phyloP scores from a whole-genome alignment of 2,797 vertebrate species.

The Amniataba percoides region DNA sequence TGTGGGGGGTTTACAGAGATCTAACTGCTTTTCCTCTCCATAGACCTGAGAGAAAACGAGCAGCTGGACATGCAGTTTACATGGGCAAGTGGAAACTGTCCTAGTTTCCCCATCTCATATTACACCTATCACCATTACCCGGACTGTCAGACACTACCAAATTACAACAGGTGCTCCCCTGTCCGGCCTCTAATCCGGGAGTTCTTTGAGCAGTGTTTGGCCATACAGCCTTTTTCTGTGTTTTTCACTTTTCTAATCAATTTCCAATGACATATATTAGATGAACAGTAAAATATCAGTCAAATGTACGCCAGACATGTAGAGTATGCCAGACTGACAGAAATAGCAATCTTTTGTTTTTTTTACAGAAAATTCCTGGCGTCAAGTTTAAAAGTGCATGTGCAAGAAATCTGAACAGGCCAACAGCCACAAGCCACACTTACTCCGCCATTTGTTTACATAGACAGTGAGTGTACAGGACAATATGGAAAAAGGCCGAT shows the following conservation, averaged over 20 bases:
- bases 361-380: neutral
- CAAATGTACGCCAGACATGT: neutral
- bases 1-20: neutral
- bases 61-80: conserved; percentile 39
- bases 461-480: neutral
- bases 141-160: conserved; percentile 43
- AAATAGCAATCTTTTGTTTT: conserved; percentile 21
- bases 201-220: conserved; percentile 11
- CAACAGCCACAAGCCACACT: neutral
- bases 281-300: neutral
- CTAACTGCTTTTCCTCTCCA: conserved; percentile 7
- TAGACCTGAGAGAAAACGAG: conserved; percentile 30
- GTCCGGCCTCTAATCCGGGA: conserved; percentile 5
- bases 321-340: neutral
- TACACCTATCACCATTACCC: conserved; percentile 53
- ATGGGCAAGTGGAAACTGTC: conserved; percentile 30
- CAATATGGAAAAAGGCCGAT: neutral
- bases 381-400: neutral
- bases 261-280: neutral
- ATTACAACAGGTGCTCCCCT: conserved; percentile 71
- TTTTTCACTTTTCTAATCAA: conserved; percentile 4
- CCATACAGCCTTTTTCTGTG: neutral
- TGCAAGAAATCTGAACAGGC: conserved; percentile 7
- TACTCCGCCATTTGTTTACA: neutral
- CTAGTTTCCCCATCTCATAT: conserved; percentile 51